Evolutionary conservation across 2,113 vertebrate species (phyloP).

Genomic region (Oncorhynchus keta): DNA sequence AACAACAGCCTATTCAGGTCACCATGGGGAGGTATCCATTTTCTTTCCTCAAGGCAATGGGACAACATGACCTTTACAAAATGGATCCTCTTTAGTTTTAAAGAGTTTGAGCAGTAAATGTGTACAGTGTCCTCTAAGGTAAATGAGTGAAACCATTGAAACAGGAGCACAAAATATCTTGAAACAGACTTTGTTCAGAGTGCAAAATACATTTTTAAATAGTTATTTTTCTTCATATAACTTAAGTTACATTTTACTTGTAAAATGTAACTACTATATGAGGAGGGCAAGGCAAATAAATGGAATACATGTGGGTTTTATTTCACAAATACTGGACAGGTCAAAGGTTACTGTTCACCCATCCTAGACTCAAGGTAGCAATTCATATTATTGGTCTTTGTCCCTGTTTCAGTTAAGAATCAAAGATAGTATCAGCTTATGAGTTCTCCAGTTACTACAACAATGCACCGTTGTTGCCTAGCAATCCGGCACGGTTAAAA

Average conservation of each 20-base stretch:
- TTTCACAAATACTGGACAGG: slow-evolving; percentile 22
- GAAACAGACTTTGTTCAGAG: not conserved
- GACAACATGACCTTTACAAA: not conserved
- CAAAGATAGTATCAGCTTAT: slow-evolving; percentile 37
- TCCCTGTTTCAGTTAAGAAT: slow-evolving; percentile 26
- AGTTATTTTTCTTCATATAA: not conserved
- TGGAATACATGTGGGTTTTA: slow-evolving; percentile 6
- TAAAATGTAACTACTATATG: not conserved
- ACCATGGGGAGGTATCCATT: slow-evolving; percentile 11
- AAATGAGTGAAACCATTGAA: not conserved
- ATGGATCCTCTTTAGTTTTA: not conserved
- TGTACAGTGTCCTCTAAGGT: not conserved
- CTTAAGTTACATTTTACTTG: not conserved
- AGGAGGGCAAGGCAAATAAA: not conserved
- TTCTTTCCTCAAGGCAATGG: not conserved
- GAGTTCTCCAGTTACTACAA: slow-evolving; percentile 55
- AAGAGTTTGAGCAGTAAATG: not conserved
- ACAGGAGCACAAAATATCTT: not conserved
- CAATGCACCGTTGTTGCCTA: slow-evolving; percentile 53
- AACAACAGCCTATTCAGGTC: slow-evolving; percentile 44
- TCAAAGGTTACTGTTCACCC: not conserved
- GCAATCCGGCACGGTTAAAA: slow-evolving; percentile 41
- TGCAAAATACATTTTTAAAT: not conserved
- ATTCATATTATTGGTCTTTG: slow-evolving; percentile 2
- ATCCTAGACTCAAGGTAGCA: not conserved